Evolutionary conservation across 2,888 invertebrate genomes (phyloP).

Genomic region (Athetis lepigone): DNA sequence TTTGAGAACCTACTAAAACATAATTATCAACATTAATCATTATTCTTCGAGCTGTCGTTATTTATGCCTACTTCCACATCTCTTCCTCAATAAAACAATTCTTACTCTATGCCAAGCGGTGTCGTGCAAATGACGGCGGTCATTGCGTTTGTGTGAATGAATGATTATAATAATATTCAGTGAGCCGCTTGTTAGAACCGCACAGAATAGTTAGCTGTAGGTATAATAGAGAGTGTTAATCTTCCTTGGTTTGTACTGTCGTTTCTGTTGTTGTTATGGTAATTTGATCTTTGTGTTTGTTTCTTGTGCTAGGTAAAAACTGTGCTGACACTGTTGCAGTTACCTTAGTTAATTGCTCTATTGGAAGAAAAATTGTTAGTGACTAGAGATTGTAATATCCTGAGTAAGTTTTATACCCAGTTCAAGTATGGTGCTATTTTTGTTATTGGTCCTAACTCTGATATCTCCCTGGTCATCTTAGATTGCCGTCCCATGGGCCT

Average conservation of each 20-base stretch:
- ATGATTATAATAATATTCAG: conserved; percentile 77
- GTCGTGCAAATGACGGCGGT: conserved; percentile 68
- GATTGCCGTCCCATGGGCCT: too few species aligned
- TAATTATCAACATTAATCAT: too few species aligned
- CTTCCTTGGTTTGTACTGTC: conserved; percentile 10
- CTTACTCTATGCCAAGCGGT: conserved; percentile 57
- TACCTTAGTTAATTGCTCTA: too few species aligned
- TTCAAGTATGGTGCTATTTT: too few species aligned
- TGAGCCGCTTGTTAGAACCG: conserved; percentile 62
- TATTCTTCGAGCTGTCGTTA: too few species aligned
- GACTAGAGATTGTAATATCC: too few species aligned
- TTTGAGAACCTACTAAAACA: too few species aligned
- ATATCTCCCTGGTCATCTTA: too few species aligned
- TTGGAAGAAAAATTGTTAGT: too few species aligned
- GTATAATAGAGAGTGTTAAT: conserved; percentile 41
- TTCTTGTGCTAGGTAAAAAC: background rate
- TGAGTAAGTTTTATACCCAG: too few species aligned
- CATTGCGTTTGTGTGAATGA: conserved; percentile 75
- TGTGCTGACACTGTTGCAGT: background rate
- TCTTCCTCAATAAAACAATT: background rate
- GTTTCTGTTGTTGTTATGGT: conserved; percentile 21
- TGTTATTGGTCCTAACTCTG: too few species aligned
- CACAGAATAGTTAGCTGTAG: conserved; percentile 44
- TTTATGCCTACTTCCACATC: conserved; percentile 27
- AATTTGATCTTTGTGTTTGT: background rate